Percentiles rank a stretch among this genome's conserved stretches.
Evolutionary conservation across 2,797 vertebrate species (phyloP).

Genomic region (Clarias platycephalus): DNA sequence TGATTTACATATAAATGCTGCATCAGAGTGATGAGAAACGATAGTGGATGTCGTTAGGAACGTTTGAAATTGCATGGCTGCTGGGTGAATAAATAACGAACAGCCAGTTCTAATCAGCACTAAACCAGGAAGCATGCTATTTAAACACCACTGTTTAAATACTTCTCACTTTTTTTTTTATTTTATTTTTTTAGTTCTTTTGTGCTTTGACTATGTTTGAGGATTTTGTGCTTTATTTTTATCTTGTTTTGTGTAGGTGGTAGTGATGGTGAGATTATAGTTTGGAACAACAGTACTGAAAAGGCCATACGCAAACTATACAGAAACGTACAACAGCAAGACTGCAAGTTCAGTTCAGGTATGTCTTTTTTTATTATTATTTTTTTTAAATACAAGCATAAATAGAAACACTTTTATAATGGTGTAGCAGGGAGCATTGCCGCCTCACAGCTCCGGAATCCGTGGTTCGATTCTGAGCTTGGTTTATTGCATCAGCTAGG

Average conservation of each 20-base stretch:
- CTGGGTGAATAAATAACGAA: conserved; percentile 73
- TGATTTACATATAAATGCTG: neutral
- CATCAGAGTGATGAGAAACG: neutral
- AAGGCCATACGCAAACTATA: conserved; percentile 68
- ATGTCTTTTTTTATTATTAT: neutral
- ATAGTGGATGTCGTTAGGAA: conserved; percentile 25
- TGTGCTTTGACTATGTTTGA: conserved; percentile 11
- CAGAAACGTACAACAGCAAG: neutral
- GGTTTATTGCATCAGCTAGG: neutral
- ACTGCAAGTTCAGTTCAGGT: conserved; percentile 19
- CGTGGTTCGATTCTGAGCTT: neutral
- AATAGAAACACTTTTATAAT: conserved; percentile 9
- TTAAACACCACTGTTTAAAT: conserved; percentile 29
- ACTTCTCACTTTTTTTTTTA: neutral
- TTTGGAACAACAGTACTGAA: conserved; percentile 79
- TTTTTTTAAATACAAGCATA: neutral
- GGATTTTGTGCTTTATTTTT: conserved; percentile 10
- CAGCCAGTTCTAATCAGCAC: conserved; percentile 36
- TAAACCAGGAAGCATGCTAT: conserved; percentile 25
- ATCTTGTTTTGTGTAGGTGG: conserved; percentile 64
- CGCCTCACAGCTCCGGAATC: neutral
- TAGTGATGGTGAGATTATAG: conserved; percentile 73
- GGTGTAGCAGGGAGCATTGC: neutral
- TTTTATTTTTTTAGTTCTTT: neutral
- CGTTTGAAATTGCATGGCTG: conserved; percentile 57